These are phyloP conservation scores for Epinephelus malabaricus DNA, from an alignment of 2,797 vertebrate genomes.

Conservation along the genomic window DNA sequence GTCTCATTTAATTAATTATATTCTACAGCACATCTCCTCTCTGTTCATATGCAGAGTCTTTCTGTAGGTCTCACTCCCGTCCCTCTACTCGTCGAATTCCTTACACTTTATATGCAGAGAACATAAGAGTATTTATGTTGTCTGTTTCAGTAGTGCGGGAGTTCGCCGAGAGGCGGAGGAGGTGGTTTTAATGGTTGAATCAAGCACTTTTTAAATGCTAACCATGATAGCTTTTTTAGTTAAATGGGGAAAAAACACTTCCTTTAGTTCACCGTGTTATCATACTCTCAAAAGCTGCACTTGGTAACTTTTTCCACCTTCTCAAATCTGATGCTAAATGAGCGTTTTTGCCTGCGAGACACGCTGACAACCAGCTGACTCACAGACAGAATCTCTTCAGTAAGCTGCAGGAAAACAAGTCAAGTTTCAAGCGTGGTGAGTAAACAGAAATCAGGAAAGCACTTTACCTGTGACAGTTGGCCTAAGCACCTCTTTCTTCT, in stretches of 20 bases:
- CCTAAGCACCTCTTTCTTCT: slow-evolving; percentile 90
- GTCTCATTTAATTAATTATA: slow-evolving; percentile 92
- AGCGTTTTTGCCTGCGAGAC: slow-evolving; percentile 34
- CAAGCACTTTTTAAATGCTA: not conserved
- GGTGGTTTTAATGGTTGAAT: not conserved
- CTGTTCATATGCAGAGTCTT: slow-evolving; percentile 65
- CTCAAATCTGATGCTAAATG: slow-evolving; percentile 38
- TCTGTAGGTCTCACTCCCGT: slow-evolving; percentile 56
- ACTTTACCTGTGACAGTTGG: slow-evolving; percentile 87
- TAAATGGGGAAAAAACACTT: not conserved
- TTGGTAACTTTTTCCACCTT: slow-evolving; percentile 36
- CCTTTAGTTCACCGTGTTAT: slow-evolving; percentile 8
- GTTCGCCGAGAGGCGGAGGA: slow-evolving; percentile 7
- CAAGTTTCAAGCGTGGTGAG: slow-evolving; percentile 84
- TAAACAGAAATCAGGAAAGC: slow-evolving; percentile 87
- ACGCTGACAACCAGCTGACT: slow-evolving; percentile 79
- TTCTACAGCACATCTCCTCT: slow-evolving; percentile 86
- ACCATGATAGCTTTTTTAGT: not conserved
- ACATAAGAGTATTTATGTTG: slow-evolving; percentile 25
- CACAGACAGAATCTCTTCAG: slow-evolving; percentile 78
- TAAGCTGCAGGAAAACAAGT: slow-evolving; percentile 85
- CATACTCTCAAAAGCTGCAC: slow-evolving; percentile 24
- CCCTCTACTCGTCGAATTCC: slow-evolving; percentile 40
- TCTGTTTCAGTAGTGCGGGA: not conserved
- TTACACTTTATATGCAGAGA: slow-evolving; percentile 54